Base-by-base conservation (phyloP, 2,888 invertebrate species). In the Meiosimyza platycephala region DNA sequence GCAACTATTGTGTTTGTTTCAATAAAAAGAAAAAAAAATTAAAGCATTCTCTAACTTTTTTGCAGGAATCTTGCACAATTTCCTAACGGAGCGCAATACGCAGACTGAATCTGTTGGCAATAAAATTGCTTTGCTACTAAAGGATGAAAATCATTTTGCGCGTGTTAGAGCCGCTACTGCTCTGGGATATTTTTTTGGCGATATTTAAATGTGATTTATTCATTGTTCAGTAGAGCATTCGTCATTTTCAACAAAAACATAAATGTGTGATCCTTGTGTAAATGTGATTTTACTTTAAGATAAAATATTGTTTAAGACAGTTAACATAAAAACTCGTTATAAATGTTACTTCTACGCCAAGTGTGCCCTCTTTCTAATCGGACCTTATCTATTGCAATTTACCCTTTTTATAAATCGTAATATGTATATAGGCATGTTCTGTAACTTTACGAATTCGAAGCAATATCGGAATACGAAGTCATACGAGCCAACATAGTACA, bases 171-270 rank as follows among this genome's bases (percentile, higher is more conserved):
- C 88, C 1, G 87, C 87, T 4, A 85, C 85, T n/a, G 87, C 85
- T 9, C 74, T 88, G 33, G 87, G 87, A 13, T 84, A 84, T 72
- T 87, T 88, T 77, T 88, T 84, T 79, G 87, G 87, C 18, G 84
- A 86, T 74, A 81, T 86, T 70, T 85, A 80, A 80, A 60, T 16
- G 16, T 60, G 57, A 55, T 59, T 11, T 40, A 40, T 40, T 40
- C 6, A 40, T 40, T 7, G 40, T 40, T 40, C 40, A 7, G 40
- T 4, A 4, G 7, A 7, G 7, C 40, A 40, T 40, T 4, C 40
- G 40, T 40, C 40, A 40, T 40, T 40, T 40, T 40, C 6, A 40
- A 7, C 7, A 22, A 22, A 50, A 15, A 18, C 50, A n/a, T 22
- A 18, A 64, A 68, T 72, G 70, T 71, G 67, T 72, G 55, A 72